Conservation (phyloP, 2,797 vertebrate species). For the Galagoides demidoff region DNA sequence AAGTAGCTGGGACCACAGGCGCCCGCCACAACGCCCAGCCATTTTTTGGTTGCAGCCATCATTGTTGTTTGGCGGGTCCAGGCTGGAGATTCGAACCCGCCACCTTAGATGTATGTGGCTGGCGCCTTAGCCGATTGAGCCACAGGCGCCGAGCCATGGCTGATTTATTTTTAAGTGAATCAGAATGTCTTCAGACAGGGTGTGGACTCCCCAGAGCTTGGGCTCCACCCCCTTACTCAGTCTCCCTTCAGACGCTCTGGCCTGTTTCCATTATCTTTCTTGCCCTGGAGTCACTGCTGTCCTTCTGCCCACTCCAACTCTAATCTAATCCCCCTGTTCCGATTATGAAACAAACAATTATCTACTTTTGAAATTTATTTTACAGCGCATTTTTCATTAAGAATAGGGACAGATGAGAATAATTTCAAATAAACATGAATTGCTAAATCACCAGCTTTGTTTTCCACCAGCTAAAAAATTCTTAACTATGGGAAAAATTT, state of each 20-base stretch:
- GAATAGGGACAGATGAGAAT: background rate
- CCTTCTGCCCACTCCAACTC: background rate
- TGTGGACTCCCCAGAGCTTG: background rate
- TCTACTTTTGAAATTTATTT: conserved; percentile 42
- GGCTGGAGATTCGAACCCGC: too few species aligned
- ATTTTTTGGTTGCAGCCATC: too few species aligned
- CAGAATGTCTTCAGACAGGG: background rate
- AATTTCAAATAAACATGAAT: conserved; percentile 38
- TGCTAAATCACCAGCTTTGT: background rate
- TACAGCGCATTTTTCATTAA: conserved; percentile 21
- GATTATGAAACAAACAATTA: conserved; percentile 31
- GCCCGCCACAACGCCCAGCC: too few species aligned
- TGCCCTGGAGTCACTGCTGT: too few species aligned
- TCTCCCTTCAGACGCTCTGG: background rate
- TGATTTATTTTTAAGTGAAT: background rate
- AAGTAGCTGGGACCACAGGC: too few species aligned
- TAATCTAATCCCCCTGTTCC: background rate
- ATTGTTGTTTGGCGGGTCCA: too few species aligned
- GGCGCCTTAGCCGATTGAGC: too few species aligned
- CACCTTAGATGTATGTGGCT: too few species aligned
- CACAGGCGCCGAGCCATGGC: too few species aligned
- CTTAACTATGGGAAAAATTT: conserved; percentile 51
- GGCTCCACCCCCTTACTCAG: background rate
- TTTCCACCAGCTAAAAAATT: conserved; percentile 42
- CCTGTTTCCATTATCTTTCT: background rate